Percentiles rank a stretch among this genome's conserved stretches.
These are phyloP conservation scores for Kryptopterus vitreolus DNA, from an alignment of 2,797 vertebrate species.

Conservation along the genomic window DNA sequence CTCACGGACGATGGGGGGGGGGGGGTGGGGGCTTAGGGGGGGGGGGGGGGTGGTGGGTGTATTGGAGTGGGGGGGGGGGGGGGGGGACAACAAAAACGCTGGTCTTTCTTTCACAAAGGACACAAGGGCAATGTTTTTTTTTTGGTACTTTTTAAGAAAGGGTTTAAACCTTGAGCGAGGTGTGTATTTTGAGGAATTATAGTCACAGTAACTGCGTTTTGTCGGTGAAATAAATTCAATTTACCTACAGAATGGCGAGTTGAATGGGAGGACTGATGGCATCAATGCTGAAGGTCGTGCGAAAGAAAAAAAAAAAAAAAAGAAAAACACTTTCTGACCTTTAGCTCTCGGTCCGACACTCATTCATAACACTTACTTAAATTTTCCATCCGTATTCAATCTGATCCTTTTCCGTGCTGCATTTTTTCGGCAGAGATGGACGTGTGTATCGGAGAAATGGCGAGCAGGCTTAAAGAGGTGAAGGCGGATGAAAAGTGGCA, in stretches of 20 bases:
- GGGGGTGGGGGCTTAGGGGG: no score
- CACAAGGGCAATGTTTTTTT: constrained; percentile 12
- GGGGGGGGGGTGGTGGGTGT: no score
- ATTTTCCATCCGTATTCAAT: background rate
- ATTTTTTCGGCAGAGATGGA: background rate
- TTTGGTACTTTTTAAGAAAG: background rate
- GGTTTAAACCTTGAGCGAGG: constrained; percentile 11
- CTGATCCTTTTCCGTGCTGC: background rate
- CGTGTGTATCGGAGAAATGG: constrained; percentile 14
- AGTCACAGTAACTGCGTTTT: background rate
- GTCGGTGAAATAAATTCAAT: background rate
- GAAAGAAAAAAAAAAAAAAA: background rate
- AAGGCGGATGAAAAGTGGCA: constrained; percentile 51
- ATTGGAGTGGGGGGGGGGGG: no score
- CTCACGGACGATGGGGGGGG: no score
- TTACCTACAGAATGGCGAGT: background rate
- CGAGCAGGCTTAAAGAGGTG: constrained; percentile 42
- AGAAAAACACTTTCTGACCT: background rate
- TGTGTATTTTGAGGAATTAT: background rate
- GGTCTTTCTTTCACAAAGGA: constrained; percentile 20
- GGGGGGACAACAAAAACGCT: no score
- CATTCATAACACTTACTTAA: background rate
- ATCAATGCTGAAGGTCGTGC: constrained; percentile 4
- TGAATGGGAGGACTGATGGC: background rate
- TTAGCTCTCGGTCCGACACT: background rate